Base-by-base conservation (phyloP, 2,888 invertebrate species). In the Clitarchus hookeri region DNA sequence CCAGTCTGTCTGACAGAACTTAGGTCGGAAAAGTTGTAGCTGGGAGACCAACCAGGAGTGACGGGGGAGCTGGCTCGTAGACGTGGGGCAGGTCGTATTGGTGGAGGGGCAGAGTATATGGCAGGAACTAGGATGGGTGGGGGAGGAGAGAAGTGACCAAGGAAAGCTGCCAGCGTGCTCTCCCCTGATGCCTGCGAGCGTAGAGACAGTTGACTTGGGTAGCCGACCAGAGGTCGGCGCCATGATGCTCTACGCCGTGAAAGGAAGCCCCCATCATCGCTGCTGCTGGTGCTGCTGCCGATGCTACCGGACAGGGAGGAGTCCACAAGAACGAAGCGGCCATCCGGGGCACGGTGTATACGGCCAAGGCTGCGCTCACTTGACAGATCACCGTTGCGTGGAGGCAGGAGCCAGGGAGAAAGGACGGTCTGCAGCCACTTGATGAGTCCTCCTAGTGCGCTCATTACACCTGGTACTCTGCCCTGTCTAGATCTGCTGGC, bases 381-480 rank as follows among this genome's bases (percentile, higher is more conserved):
- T 12, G 19, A 12, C 23, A 27, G 44, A 26, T 27, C 36, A 23
- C 16, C 16, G 36, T 36, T n/a, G 27, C 27, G 27, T 65, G 65
- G 65, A n/a, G 65, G 65, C 65, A 65, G n/a, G 95, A 94, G 91
- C 95, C 95, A 90, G 94, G 93, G 90, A 95, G 95, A 95, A 95
- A 95, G 94, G 95, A 95, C 95, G 92, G 95, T 96, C 89, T 94
- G 91, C 90, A 95, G 93, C 82, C 82, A 82, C 82, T 82, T 82
- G 82, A 82, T n/a, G 27, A 82, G 82, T 91, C 94, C 94, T 88
- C 94, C 93, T 89, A 95, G 92, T 90, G 95, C 94, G 92, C 94
- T 96, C 65, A 65, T 65, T 95, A 97, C 93, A 97, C 97, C 96
- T 96, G 97, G 96, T 97, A 97, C 95, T 97, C 97, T 94, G 96